phyloP scores from a whole-genome alignment of 2,113 vertebrate genomes.

The Bos taurus region DNA sequence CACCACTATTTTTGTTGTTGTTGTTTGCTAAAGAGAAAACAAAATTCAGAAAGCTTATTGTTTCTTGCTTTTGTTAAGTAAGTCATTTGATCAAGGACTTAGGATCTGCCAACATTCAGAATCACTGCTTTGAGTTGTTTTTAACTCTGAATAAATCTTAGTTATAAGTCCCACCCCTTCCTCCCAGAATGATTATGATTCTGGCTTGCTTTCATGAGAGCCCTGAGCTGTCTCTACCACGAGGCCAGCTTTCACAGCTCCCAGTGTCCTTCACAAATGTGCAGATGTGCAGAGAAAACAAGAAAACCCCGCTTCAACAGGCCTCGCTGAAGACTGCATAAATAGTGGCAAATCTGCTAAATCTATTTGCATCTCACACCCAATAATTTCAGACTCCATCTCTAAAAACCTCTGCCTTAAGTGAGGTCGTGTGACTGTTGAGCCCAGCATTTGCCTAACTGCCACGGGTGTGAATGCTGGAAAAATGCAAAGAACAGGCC shows the following conservation, averaged over 20 bases:
- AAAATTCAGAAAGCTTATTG: not conserved
- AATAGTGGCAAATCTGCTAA: slow-evolving; percentile 77
- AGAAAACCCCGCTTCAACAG: not conserved
- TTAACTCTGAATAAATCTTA: not conserved
- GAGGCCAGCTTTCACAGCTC: not conserved
- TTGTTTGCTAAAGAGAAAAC: not conserved
- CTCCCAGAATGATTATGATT: not conserved
- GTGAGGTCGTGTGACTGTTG: slow-evolving; percentile 76
- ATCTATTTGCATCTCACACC: slow-evolving; percentile 82
- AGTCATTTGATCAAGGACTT: not conserved
- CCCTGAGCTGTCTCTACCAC: slow-evolving; percentile 17
- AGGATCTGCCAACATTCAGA: not conserved
- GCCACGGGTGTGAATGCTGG: slow-evolving; percentile 27
- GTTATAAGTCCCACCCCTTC: not conserved
- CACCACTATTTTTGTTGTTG: not conserved
- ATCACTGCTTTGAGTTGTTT: not conserved
- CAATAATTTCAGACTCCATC: slow-evolving; percentile 76
- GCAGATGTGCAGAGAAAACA: slow-evolving; percentile 46
- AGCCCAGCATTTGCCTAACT: slow-evolving; percentile 63
- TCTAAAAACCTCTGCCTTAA: slow-evolving; percentile 73
- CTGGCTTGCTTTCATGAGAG: not conserved
- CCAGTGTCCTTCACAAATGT: not conserved
- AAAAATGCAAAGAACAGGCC: slow-evolving; percentile 63
- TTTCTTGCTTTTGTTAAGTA: not conserved
- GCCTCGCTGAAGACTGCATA: slow-evolving; percentile 66